phyloP scores from a whole-genome alignment of 2,888 invertebrate genomes.

The Priocnemis perturbator region DNA sequence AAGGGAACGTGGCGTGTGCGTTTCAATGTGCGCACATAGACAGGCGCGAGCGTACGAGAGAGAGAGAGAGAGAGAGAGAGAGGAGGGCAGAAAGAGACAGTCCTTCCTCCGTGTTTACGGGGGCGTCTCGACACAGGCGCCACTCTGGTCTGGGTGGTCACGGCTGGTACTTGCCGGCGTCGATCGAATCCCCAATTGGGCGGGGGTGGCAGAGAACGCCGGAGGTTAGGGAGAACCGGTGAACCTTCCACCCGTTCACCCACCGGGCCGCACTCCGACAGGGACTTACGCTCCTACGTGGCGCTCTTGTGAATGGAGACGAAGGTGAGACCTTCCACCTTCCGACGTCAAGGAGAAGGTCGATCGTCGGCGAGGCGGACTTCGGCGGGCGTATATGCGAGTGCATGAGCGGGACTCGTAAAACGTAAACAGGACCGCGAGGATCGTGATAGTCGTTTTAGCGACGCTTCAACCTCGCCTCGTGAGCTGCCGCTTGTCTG shows the following conservation, averaged over 20 bases:
- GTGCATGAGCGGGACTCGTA: too few species aligned
- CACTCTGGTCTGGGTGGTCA: conserved; percentile 52
- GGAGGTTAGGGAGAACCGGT: conserved; percentile 43
- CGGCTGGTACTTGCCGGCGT: conserved; percentile 54
- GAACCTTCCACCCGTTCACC: conserved; percentile 37
- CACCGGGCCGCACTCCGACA: conserved; percentile 29
- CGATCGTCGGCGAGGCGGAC: background rate
- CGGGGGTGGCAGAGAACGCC: conserved; percentile 47
- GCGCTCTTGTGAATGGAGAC: conserved; percentile 47
- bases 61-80: background rate
- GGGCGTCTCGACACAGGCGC: conserved; percentile 62
- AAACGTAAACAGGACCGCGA: too few species aligned
- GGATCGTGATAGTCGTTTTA: too few species aligned
- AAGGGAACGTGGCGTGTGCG: conserved; percentile 15
- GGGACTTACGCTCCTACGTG: conserved; percentile 32
- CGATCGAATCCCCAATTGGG: conserved; percentile 71
- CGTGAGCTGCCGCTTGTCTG: too few species aligned
- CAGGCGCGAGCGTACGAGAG: background rate
- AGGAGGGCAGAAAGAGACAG: background rate
- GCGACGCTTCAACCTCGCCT: too few species aligned
- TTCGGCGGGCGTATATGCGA: too few species aligned
- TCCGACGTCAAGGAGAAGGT: conserved; percentile 1
- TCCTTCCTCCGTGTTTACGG: conserved; percentile 18
- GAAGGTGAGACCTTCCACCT: conserved; percentile 20
- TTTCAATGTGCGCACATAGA: conserved; percentile 11